A percentile compares a stretch with the other conserved stretches of the same genome.
Conservation (phyloP, 1,140 invertebrate genomes). For the Laupala kohalensis region DNA sequence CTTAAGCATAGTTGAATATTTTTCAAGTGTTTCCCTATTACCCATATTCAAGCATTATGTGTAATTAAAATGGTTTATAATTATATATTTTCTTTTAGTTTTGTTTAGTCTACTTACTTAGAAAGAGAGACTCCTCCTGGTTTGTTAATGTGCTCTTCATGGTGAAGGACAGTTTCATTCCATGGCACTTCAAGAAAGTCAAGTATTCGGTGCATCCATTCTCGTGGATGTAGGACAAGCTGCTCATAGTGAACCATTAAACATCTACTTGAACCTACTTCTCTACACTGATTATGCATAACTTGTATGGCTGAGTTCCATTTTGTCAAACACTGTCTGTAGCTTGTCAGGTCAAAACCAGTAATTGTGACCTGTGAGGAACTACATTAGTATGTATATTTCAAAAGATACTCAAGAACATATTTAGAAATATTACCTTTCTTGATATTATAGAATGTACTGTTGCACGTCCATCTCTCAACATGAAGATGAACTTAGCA, state of each 20-base stretch:
- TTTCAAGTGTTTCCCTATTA: too few species aligned
- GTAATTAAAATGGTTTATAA: too few species aligned
- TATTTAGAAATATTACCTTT: slow-evolving; percentile 37
- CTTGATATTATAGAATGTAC: slow-evolving; percentile 96
- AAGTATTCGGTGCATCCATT: slow-evolving; percentile 82
- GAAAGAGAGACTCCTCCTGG: slow-evolving; percentile 81
- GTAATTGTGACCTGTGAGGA: slow-evolving; percentile 79
- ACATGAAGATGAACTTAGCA: slow-evolving; percentile 95
- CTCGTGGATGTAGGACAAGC: slow-evolving; percentile 81
- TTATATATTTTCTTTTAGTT: too few species aligned
- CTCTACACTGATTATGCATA: slow-evolving; percentile 89
- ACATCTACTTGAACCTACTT: slow-evolving; percentile 71
- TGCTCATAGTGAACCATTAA: slow-evolving; percentile 93
- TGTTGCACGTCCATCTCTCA: slow-evolving; percentile 91
- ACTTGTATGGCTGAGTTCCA: slow-evolving; percentile 91
- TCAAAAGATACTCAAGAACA: neutral
- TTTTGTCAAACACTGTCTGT: slow-evolving; percentile 84
- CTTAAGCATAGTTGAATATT: too few species aligned
- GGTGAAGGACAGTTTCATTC: slow-evolving; percentile 92
- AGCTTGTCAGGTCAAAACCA: slow-evolving; percentile 88
- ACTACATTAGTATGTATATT: slow-evolving; percentile 11
- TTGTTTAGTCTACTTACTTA: slow-evolving; percentile 84
- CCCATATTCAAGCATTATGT: too few species aligned
- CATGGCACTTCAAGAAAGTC: slow-evolving; percentile 86
- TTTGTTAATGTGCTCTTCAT: slow-evolving; percentile 94